Conservation (phyloP, 2,888 invertebrate genomes). For the Pandemis heparana region DNA sequence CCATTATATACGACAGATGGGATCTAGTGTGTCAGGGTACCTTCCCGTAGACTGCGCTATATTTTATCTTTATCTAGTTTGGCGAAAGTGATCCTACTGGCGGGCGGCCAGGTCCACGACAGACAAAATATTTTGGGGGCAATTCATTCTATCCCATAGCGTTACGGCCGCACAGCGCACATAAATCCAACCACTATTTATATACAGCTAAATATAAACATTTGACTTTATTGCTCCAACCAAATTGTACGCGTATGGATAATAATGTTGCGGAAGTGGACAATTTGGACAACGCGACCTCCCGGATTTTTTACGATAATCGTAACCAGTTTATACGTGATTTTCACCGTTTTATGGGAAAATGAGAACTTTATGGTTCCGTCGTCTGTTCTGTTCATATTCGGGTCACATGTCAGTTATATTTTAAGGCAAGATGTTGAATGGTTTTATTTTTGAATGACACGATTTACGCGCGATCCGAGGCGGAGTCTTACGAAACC, state of each 20-base stretch:
- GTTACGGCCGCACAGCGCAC: constrained; percentile 59
- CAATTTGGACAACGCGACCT: constrained; percentile 53
- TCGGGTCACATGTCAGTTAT: constrained; percentile 38
- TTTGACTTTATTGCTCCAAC: constrained; percentile 66
- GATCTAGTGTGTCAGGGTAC: constrained; percentile 57
- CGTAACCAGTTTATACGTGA: constrained; percentile 40
- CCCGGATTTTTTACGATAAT: constrained; percentile 42
- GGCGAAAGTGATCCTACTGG: constrained; percentile 82
- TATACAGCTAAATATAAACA: constrained; percentile 73
- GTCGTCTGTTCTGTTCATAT: constrained; percentile 22
- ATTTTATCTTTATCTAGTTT: constrained; percentile 70
- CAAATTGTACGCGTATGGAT: constrained; percentile 57
- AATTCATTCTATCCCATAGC: constrained; percentile 73
- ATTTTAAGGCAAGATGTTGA: constrained; percentile 31
- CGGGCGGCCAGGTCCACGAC: constrained; percentile 73
- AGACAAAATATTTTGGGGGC: constrained; percentile 81
- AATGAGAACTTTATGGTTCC: constrained; percentile 32
- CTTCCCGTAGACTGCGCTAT: constrained; percentile 62
- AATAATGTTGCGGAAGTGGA: constrained; percentile 59
- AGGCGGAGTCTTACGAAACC: constrained; percentile 31
- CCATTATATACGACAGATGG: constrained; percentile 14
- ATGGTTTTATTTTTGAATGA: constrained; percentile 35
- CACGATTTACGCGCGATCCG: constrained; percentile 30
- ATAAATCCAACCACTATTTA: constrained; percentile 77
- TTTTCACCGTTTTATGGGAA: constrained; percentile 36